These are phyloP conservation scores for Macrophya annulata DNA, from an alignment of 2,888 invertebrate species.

Conservation along the genomic window DNA sequence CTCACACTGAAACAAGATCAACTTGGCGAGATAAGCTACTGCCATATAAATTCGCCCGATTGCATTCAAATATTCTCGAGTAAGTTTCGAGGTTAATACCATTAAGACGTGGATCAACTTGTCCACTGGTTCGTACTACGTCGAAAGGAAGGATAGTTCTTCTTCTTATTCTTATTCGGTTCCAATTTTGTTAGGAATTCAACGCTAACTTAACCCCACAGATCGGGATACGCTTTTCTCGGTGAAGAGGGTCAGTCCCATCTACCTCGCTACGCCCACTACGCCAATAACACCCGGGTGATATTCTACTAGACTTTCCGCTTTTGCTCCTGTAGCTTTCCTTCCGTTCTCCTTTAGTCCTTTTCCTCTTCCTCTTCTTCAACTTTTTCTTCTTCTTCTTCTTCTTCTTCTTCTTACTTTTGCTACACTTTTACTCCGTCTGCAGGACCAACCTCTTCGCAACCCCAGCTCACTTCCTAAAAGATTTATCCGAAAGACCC, in stretches of 20 bases:
- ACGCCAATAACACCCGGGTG: slow-evolving; percentile 45
- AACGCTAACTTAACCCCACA: slow-evolving; percentile 11
- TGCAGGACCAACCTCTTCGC: slow-evolving; percentile 6
- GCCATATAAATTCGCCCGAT: slow-evolving; percentile 33
- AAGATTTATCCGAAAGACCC: slow-evolving; percentile 24
- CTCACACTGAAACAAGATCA: slow-evolving; percentile 39
- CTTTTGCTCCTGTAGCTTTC: slow-evolving; percentile 13
- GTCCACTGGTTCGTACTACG: slow-evolving; percentile 10
- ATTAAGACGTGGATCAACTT: slow-evolving; percentile 44
- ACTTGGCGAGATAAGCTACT: slow-evolving; percentile 33
- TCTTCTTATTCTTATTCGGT: slow-evolving; percentile 17
- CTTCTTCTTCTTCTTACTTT: background rate
- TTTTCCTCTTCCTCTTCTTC: background rate
- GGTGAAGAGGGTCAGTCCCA: slow-evolving; percentile 48
- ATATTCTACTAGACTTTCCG: slow-evolving; percentile 25
- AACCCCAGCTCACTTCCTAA: background rate
- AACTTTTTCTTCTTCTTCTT: background rate
- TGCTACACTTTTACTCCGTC: background rate
- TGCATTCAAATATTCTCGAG: slow-evolving; percentile 31
- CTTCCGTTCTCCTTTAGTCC: background rate
- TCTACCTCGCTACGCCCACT: slow-evolving; percentile 31
- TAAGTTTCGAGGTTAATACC: background rate
- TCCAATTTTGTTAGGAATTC: slow-evolving; percentile 20
- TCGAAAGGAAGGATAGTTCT: background rate
- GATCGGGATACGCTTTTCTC: slow-evolving; percentile 10